Evolutionary conservation across 2,797 vertebrate species (phyloP), one percentile per base, ranked within the genome.

Genomic region (Periophthalmus magnuspinnatus): DNA sequence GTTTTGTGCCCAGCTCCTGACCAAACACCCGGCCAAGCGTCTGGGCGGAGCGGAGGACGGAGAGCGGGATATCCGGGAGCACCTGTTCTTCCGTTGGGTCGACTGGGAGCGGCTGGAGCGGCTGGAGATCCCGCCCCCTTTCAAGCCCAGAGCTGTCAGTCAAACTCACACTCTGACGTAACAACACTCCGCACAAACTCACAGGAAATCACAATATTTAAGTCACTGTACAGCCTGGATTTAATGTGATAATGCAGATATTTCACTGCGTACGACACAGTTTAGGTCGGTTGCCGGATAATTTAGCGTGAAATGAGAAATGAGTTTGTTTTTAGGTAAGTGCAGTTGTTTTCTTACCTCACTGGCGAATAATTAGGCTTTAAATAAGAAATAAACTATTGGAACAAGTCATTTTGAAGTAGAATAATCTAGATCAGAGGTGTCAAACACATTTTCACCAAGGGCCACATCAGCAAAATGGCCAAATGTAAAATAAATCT

Each of bases 51-150:
- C 91, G 66, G 89, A 90, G 0, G 94, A 96, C 0, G 94, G 94
- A 0, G 95, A 97, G 61, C 89, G 92, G 72, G 95, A 96, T 69
- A 94, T 97, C 77, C 91, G 93, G 9, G 95, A 95, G 24, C 96
- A 97, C 56, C 93, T 92, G 2, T 97, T 97, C 83, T 97, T 96
- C 91, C 94, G 94, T 60, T 95, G 96, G 94, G 94, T 96, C 38
- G 96, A 97, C 88, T 97, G 96, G 96, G 96, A 96, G 47, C 90
- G 95, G 58, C 89, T 97, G 83, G 95, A 96, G 81, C 92, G 91
- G 50, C 79, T 97, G 82, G 96, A 97, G 89, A 94, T 97, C 50
- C 91, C 92, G 3, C 90, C 96, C 13, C 96, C 96, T 0, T 97
- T 97, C 89, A 94, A 93, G 82, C 96, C 96, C 73, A 93, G 92